Conservation (phyloP, 2,113 vertebrate genomes). For the Macrotis lagotis region DNA sequence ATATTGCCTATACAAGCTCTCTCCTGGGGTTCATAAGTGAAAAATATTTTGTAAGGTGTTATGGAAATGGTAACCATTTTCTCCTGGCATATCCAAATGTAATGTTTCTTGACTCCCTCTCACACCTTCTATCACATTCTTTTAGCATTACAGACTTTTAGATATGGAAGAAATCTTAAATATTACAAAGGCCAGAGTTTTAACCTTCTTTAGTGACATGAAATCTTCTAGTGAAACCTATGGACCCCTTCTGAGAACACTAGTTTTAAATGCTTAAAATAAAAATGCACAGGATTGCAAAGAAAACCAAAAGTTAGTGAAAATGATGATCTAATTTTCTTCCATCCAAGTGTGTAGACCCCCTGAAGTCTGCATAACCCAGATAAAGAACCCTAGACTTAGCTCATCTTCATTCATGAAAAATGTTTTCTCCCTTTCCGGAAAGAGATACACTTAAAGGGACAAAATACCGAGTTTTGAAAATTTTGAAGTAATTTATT, state of each 20-base stretch:
- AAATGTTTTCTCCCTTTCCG: not conserved
- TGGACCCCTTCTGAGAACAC: not conserved
- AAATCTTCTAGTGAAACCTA: not conserved
- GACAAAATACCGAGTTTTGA: not conserved
- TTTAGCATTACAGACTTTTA: not conserved
- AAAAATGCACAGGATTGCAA: not conserved
- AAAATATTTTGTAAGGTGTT: not conserved
- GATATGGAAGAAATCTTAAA: not conserved
- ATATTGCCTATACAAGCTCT: not conserved
- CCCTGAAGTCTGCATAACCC: not conserved
- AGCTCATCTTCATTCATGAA: not conserved
- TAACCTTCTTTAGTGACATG: not conserved
- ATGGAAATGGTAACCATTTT: not conserved
- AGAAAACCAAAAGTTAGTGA: not conserved
- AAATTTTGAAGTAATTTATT: not conserved
- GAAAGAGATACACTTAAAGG: not conserved
- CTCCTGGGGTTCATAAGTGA: not conserved
- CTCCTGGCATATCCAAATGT: not conserved
- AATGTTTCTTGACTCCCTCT: not conserved
- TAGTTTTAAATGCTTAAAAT: not conserved
- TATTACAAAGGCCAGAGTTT: not conserved
- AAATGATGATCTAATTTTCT: not conserved
- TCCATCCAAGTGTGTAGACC: not conserved
- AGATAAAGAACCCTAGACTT: not conserved
- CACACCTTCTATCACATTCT: not conserved